Percentiles rank a stretch among this genome's conserved stretches.
Evolutionary conservation across 1,140 invertebrate genomes (phyloP).

Genomic region (Halesus radiatus): DNA sequence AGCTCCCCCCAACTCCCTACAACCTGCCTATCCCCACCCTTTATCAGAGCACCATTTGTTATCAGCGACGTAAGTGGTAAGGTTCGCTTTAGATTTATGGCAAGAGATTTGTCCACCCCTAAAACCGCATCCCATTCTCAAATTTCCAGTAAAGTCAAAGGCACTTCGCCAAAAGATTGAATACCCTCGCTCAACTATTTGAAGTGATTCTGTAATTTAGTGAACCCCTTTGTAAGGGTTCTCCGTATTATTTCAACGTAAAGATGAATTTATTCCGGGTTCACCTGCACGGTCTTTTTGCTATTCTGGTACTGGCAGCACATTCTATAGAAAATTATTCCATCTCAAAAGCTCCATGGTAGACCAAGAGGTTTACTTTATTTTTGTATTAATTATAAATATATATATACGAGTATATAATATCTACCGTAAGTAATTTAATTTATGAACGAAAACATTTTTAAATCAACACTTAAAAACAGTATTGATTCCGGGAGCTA

Average conservation of each 20-base stretch:
- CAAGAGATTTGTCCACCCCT: constrained; percentile 47
- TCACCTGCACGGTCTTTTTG: constrained; percentile 6
- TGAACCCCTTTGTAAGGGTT: background rate
- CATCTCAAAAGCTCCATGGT: background rate
- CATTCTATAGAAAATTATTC: constrained; percentile 1
- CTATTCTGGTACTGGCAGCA: background rate
- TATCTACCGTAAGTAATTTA: too few relatives aligned
- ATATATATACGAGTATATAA: too few relatives aligned
- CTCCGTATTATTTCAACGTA: background rate
- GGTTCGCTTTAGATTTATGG: constrained; percentile 55
- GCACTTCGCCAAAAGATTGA: background rate
- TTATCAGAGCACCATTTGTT: constrained; percentile 54
- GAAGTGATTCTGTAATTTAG: background rate
- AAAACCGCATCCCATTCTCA: constrained; percentile 12
- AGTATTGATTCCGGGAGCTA: too few relatives aligned
- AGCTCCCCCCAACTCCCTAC: background rate
- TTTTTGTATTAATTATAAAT: too few relatives aligned
- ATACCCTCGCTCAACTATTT: background rate
- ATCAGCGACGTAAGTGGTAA: constrained; percentile 55
- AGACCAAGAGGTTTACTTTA: too few relatives aligned
- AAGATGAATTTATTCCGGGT: background rate
- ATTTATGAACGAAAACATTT: too few relatives aligned
- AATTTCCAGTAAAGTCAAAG: background rate
- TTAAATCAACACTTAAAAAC: too few relatives aligned
- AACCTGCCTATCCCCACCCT: constrained; percentile 19